These are phyloP conservation scores for Priocnemis perturbator DNA, from an alignment of 2,888 invertebrate species.

Conservation along the genomic window DNA sequence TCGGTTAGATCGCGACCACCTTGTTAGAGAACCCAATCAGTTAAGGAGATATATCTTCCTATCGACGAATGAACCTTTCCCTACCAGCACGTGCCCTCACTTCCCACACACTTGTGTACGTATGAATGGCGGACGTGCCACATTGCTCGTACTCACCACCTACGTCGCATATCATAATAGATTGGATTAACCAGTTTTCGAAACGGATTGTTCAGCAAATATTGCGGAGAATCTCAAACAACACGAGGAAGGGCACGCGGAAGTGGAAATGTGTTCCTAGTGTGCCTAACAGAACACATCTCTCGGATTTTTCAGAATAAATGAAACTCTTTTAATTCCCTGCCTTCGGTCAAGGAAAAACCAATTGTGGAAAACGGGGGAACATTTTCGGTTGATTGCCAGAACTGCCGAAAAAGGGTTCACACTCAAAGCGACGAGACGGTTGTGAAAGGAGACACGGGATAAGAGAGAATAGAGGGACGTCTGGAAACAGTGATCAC, in stretches of 20 bases:
- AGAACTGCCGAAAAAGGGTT: slow-evolving; percentile 43
- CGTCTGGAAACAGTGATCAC: slow-evolving; percentile 54
- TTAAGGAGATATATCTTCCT: slow-evolving; percentile 43
- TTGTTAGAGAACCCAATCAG: slow-evolving; percentile 54
- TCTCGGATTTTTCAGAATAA: no score
- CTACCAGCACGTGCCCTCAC: neutral
- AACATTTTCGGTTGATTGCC: slow-evolving; percentile 53
- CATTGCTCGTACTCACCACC: neutral
- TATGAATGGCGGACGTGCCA: neutral
- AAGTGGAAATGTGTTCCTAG: no score
- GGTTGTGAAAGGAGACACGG: slow-evolving; percentile 14
- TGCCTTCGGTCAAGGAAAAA: slow-evolving; percentile 31
- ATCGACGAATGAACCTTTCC: slow-evolving; percentile 29
- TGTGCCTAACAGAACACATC: no score
- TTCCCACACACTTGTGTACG: slow-evolving; percentile 8
- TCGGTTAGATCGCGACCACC: slow-evolving; percentile 56
- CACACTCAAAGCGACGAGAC: slow-evolving; percentile 14
- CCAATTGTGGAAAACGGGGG: slow-evolving; percentile 39
- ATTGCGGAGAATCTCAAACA: no score
- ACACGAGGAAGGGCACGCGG: no score
- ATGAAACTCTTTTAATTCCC: slow-evolving; percentile 28
- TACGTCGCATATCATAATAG: no score
- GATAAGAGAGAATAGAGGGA: slow-evolving; percentile 22
- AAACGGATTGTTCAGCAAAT: no score
- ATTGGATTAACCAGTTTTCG: no score